phyloP scores from a whole-genome alignment of 2,113 vertebrate genomes.

The Sitta europaea region DNA sequence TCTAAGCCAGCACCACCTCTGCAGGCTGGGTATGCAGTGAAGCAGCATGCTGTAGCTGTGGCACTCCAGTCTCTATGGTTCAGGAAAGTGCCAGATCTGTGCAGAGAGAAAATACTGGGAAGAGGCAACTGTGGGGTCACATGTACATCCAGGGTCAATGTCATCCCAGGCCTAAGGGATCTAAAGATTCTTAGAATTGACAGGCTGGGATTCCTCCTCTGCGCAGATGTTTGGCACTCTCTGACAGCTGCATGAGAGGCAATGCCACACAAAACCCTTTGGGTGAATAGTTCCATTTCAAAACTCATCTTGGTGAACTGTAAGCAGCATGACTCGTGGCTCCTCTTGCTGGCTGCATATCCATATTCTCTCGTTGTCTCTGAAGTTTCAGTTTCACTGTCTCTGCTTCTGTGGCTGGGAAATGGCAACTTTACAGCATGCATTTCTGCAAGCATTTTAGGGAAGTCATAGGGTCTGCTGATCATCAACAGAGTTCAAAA shows the following conservation, averaged over 20 bases:
- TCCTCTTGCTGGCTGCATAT: background rate
- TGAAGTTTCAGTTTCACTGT: background rate
- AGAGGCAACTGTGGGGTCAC: background rate
- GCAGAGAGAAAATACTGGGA: background rate
- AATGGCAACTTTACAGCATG: background rate
- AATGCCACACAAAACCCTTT: background rate
- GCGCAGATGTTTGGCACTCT: background rate
- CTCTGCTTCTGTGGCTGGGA: background rate
- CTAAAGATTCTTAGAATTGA: background rate
- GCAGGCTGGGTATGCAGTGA: background rate
- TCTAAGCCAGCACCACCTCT: background rate
- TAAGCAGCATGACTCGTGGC: background rate
- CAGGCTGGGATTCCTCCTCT: background rate
- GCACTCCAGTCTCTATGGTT: background rate
- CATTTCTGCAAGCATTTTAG: background rate
- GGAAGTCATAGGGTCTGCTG: background rate
- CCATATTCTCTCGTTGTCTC: fast-evolving
- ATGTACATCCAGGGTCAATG: background rate
- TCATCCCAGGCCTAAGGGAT: background rate
- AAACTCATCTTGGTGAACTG: background rate
- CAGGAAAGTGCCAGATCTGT: background rate
- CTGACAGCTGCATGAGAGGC: background rate
- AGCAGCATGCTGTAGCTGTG: background rate
- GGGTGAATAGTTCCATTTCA: background rate
- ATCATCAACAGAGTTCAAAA: background rate